Percentiles rank a stretch among this genome's conserved stretches.
These are phyloP conservation scores for Tineola bisselliella DNA, from an alignment of 2,888 invertebrate species.

Conservation along the genomic window DNA sequence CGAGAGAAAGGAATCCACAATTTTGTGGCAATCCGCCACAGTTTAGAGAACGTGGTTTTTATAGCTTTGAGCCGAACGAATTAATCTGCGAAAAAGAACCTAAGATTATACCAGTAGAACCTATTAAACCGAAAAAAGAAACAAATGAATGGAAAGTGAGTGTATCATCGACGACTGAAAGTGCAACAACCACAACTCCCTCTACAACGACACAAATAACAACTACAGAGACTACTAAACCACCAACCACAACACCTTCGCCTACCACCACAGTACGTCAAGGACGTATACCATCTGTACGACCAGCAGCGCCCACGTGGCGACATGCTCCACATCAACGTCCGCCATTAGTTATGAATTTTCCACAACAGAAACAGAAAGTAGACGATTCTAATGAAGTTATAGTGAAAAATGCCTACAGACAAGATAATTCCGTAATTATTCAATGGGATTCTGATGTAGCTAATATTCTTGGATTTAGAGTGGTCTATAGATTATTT, in stretches of 20 bases:
- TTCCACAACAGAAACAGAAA: slow-evolving; percentile 72
- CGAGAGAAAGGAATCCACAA: slow-evolving; percentile 90
- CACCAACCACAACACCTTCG: slow-evolving; percentile 18
- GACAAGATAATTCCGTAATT: slow-evolving; percentile 87
- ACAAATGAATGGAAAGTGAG: slow-evolving; percentile 31
- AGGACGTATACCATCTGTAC: slow-evolving; percentile 32
- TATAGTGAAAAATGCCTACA: slow-evolving; percentile 84
- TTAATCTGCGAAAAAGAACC: slow-evolving; percentile 70
- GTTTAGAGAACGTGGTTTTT: slow-evolving; percentile 85
- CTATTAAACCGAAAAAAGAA: slow-evolving; percentile 21
- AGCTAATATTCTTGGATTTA: slow-evolving; percentile 86
- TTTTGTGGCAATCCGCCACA: slow-evolving; percentile 87
- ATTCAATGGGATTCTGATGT: slow-evolving; percentile 93
- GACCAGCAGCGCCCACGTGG: slow-evolving; percentile 54
- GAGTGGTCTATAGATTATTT: slow-evolving; percentile 88
- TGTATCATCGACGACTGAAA: slow-evolving; percentile 23
- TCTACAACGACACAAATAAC: slow-evolving; percentile 33
- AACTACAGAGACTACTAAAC: slow-evolving; percentile 34
- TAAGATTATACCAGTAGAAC: slow-evolving; percentile 60
- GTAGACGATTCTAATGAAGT: slow-evolving; percentile 78
- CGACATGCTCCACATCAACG: slow-evolving; percentile 67
- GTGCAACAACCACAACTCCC: slow-evolving; percentile 26
- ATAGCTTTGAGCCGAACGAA: slow-evolving; percentile 85
- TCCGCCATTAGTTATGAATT: slow-evolving; percentile 78
- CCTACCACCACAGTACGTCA: slow-evolving; percentile 21